Percentiles rank a stretch among this genome's conserved stretches.
Evolutionary conservation across 2,797 vertebrate species (phyloP).

Genomic region (Neosalanx taihuensis): DNA sequence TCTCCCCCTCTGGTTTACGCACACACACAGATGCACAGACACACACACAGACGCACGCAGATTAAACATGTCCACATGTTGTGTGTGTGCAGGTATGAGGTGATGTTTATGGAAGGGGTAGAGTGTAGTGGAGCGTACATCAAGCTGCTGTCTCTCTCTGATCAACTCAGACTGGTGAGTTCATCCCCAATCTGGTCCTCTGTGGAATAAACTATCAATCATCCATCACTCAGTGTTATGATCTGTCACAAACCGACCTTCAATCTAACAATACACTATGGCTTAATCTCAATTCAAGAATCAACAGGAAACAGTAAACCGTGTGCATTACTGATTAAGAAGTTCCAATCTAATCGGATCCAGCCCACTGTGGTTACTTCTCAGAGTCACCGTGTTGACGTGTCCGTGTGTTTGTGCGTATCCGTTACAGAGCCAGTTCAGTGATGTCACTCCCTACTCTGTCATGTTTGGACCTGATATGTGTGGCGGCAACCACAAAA

Average conservation of each 20-base stretch:
- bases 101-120: slow-evolving; percentile 49
- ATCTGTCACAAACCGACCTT: not conserved
- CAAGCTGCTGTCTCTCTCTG: slow-evolving; percentile 50
- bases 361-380: not conserved
- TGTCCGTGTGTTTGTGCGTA: not conserved
- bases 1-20: not conserved
- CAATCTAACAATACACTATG: not conserved
- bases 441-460: slow-evolving; percentile 50
- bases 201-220: not conserved
- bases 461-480: slow-evolving; percentile 65
- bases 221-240: not conserved
- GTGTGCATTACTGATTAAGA: not conserved
- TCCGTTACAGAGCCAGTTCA: slow-evolving; percentile 43
- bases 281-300: not conserved
- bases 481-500: slow-evolving; percentile 49
- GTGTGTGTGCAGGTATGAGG: slow-evolving; percentile 52
- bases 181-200: not conserved
- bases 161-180: slow-evolving; percentile 52
- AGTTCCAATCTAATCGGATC: not conserved
- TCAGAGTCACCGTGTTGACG: not conserved
- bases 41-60: not conserved
- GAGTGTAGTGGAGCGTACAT: slow-evolving; percentile 61
- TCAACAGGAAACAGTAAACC: too few relatives aligned
- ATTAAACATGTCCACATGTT: not conserved
- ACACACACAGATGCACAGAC: not conserved